phyloP scores from a whole-genome alignment of 1,140 invertebrate species.

The Drosophila sproati region DNA sequence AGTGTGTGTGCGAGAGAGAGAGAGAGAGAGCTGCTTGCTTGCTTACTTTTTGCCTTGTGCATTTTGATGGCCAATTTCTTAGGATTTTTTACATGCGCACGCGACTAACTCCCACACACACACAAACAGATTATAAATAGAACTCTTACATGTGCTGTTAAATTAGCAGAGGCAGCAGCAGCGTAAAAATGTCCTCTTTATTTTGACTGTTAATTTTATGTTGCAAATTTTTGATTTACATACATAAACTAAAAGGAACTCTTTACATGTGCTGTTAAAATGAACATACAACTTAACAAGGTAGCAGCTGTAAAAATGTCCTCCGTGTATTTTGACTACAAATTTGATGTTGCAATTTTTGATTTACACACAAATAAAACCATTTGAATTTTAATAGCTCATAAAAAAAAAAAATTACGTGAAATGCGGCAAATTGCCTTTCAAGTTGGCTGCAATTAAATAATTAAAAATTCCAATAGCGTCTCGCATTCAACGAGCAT shows the following conservation, averaged over 20 bases:
- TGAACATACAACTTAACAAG: constrained; percentile 52
- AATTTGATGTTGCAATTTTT: constrained; percentile 11
- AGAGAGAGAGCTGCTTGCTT: constrained; percentile 26
- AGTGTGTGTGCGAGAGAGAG: constrained; percentile 20
- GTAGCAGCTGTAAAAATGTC: constrained; percentile 3
- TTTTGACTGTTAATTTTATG: neutral
- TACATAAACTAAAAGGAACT: constrained; percentile 50
- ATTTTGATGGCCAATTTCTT: constrained; percentile 60
- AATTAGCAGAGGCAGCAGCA: constrained; percentile 28
- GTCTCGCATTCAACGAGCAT: constrained; percentile 57
- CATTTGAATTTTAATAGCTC: constrained; percentile 25
- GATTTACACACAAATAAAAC: neutral
- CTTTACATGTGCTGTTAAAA: constrained; percentile 18
- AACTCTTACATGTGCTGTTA: constrained; percentile 23
- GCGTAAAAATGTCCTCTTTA: constrained; percentile 10
- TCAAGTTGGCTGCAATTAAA: constrained; percentile 73
- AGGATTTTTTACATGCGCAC: constrained; percentile 49
- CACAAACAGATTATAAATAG: constrained; percentile 30
- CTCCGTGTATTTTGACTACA: neutral
- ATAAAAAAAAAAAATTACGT: constrained; percentile 45
- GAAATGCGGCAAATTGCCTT: constrained; percentile 56
- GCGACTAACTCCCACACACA: constrained; percentile 41
- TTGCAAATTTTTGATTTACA: constrained; percentile 24
- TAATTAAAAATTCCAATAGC: constrained; percentile 74
- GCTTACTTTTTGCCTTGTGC: constrained; percentile 36